Percentiles rank a stretch among this genome's conserved stretches.
phyloP scores from a whole-genome alignment of 2,113 vertebrate species.

The Pseudopipra pipra region DNA sequence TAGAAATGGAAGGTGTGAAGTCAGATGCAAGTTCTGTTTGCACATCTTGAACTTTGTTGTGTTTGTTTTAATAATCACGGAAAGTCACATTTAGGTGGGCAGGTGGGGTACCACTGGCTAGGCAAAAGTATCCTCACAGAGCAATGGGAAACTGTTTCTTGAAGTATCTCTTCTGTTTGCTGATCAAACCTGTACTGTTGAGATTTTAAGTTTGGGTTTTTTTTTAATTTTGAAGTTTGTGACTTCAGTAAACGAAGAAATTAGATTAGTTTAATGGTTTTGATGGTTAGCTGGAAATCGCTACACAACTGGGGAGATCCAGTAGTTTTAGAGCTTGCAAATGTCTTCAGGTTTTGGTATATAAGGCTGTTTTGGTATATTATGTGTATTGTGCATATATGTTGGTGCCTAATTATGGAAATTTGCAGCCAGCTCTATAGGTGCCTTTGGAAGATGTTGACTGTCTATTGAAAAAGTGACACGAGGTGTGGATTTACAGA shows the following conservation, averaged over 20 bases:
- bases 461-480: neutral
- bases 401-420: neutral
- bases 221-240: neutral
- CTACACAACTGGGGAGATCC: rapidly evolving
- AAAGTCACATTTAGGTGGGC: neutral
- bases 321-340: neutral
- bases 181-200: neutral
- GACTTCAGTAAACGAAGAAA: neutral
- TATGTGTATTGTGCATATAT: neutral
- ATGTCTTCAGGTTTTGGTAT: neutral
- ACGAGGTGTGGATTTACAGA: neutral
- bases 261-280: neutral
- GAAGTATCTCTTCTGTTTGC: neutral
- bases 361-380: neutral
- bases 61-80: neutral
- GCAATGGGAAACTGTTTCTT: neutral
- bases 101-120: neutral
- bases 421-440: neutral
- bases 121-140: neutral
- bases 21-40: neutral
- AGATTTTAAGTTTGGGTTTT: neutral
- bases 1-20: rapidly evolving
- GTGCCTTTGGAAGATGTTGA: neutral
- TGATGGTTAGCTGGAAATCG: neutral
- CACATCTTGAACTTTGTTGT: neutral